Evolutionary conservation across 2,888 invertebrate species (phyloP), one percentile per base, ranked within the genome.

Genomic region (Cryptocephalus moraei): DNA sequence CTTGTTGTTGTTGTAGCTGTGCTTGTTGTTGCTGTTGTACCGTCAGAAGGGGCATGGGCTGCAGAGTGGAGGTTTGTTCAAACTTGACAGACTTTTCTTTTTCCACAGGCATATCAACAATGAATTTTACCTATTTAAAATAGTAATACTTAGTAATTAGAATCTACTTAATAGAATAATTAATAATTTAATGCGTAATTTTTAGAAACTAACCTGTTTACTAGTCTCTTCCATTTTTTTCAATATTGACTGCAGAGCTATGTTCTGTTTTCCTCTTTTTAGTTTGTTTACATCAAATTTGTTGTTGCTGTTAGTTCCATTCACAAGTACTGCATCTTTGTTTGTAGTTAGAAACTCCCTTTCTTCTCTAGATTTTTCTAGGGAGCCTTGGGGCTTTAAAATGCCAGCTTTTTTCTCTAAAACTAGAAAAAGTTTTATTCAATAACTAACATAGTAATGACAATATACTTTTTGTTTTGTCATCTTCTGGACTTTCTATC

Each of bases 231-330:
- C 84, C 55, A 82, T 80, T 51, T 83, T 82, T 53, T 82, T 74
- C 74, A 83, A 79, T 61, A 85, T 82, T 51, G 84, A 82, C 48
- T 84, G 84, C 75, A 90, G 81, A 1, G 88, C 89, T 41, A 88
- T 84, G 67, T 89, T 90, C 62, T 87, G 86, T 50, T 86, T 74
- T 2, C 76, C 72, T 51, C 78, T 74, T 53, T 72, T 70, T 45
- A 58, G 54, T 59, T 65, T 70, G 4, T 53, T 47, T 8, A 54
- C 41, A 36, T 64, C 64, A 4, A 43, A 41, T 43, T 51, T 56
- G 40, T 48, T 53, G 14, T 48, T 43, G 33, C 39, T 43, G 8
- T 33, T 13, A 14, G 39, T 33, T 9, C 13, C n/a, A 13, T 48
- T 49, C 1, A 34, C 22, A 13, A 45, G 40, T 6, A 43, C 44